Evolutionary conservation across 2,888 invertebrate species (phyloP), one percentile per base, ranked within the genome.

Genomic region (Leptogaster cylindrica): DNA sequence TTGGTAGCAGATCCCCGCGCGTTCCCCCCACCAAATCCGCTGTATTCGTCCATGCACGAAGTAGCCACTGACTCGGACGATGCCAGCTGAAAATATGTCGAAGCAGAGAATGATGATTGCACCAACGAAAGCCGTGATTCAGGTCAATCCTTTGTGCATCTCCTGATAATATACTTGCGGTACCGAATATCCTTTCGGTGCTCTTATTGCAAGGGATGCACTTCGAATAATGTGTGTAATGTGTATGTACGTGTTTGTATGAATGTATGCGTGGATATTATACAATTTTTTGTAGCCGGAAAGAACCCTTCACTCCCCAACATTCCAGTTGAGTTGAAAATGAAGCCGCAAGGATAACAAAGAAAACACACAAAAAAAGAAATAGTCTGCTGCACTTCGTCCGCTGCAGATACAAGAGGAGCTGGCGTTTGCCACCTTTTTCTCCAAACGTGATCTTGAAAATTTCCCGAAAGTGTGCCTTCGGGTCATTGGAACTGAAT

Each of bases 111-210:
- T 16, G n/a, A n/a, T n/a, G 20, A 23, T 46, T 25, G 46, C 46
- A 23, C n/a, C n/a, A n/a, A n/a, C 14, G 51, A 25, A 51, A 51
- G 51, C 51, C 51, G 18, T 66, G 63, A 68, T 66, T 68, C 52
- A 48, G 66, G 68, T 66, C 66, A 66, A 66, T 68, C 46, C 61
- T 66, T 63, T 61, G 58, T 66, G 51, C 25, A 66, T 50, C 63
- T 68, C 44, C 14, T 14, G 10, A 61, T 55, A 61, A 44, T 61
- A 20, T 16, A 58, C 41, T 61, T 61, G 44, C 7, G 48, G 48
- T 23, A 23, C 7, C 6, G 18, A 20, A 10, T n/a, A 5, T 12
- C 12, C 6, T 8, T 48, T 25, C 23, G 4, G 25, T 23, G 20
- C 12, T 16, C 20, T n/a, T 46, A 4, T 16, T n/a, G n/a, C n/a